A percentile compares a stretch with the other conserved stretches of the same genome.
Conservation (phyloP, 2,113 vertebrate species). For the Grammomys surdaster region DNA sequence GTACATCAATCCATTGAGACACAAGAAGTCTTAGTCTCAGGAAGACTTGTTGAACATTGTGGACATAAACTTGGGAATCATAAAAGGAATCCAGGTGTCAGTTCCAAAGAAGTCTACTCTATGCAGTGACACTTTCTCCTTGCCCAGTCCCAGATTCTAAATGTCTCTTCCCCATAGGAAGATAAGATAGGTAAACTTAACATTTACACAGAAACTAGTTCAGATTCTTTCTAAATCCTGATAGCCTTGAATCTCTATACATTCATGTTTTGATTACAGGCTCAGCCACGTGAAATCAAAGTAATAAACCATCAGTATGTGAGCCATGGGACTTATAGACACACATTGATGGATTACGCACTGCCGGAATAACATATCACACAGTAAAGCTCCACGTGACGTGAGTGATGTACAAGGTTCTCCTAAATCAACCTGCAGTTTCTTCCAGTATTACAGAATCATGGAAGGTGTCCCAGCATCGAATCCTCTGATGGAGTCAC, state of each 20-base stretch:
- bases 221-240: slow-evolving; percentile 53
- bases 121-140: background rate
- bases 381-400: slow-evolving; percentile 25
- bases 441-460: slow-evolving; percentile 63
- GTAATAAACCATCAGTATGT: background rate
- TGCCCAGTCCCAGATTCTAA: slow-evolving; percentile 9
- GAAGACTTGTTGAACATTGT: background rate
- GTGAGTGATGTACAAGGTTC: background rate
- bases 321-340: slow-evolving; percentile 7
- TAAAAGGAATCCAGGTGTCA: background rate
- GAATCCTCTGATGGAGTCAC: slow-evolving; percentile 58
- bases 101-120: background rate
- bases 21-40: slow-evolving; percentile 26
- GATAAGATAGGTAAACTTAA: background rate
- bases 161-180: background rate
- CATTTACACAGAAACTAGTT: slow-evolving; percentile 32
- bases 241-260: background rate
- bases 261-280: background rate
- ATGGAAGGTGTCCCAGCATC: slow-evolving; percentile 61
- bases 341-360: background rate
- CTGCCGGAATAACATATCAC: background rate
- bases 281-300: slow-evolving; percentile 43
- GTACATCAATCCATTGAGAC: background rate
- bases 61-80: slow-evolving; percentile 38
- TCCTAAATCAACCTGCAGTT: slow-evolving; percentile 33